Conservation (phyloP, 2,113 vertebrate genomes). For the Nothocercus julius region DNA sequence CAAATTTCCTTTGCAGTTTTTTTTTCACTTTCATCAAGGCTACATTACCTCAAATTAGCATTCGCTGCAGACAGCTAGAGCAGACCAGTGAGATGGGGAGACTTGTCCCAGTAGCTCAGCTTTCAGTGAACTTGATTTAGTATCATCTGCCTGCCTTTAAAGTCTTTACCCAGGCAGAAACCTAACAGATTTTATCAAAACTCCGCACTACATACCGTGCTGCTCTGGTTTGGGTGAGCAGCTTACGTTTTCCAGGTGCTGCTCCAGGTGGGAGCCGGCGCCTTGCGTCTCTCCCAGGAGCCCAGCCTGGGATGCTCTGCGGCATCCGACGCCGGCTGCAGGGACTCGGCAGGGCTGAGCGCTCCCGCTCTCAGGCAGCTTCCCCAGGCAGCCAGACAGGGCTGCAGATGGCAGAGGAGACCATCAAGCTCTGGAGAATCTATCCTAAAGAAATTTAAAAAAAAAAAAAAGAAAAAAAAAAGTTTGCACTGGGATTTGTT, state of each 20-base stretch:
- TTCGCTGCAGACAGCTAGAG: slow-evolving; percentile 17
- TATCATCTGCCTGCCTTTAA: background rate
- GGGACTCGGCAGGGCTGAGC: fast-evolving
- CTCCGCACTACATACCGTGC: fast-evolving
- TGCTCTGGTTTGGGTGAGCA: background rate
- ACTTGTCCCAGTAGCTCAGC: background rate
- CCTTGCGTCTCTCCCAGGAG: background rate
- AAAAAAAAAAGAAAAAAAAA: background rate
- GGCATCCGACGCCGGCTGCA: background rate
- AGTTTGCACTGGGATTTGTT: background rate
- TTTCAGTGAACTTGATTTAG: background rate
- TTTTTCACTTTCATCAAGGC: background rate
- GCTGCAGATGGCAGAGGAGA: background rate
- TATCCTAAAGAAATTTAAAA: background rate
- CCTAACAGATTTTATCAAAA: background rate
- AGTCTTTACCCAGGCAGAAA: background rate
- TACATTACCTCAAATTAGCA: background rate
- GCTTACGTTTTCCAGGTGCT: background rate
- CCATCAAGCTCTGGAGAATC: background rate
- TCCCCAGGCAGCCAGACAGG: background rate
- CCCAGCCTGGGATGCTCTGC: background rate
- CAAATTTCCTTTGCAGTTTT: background rate
- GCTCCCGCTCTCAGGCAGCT: fast-evolving
- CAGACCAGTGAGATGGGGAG: background rate
- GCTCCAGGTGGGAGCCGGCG: fast-evolving